phyloP scores from a whole-genome alignment of 2,113 vertebrate genomes.

The Dromaius novaehollandiae region DNA sequence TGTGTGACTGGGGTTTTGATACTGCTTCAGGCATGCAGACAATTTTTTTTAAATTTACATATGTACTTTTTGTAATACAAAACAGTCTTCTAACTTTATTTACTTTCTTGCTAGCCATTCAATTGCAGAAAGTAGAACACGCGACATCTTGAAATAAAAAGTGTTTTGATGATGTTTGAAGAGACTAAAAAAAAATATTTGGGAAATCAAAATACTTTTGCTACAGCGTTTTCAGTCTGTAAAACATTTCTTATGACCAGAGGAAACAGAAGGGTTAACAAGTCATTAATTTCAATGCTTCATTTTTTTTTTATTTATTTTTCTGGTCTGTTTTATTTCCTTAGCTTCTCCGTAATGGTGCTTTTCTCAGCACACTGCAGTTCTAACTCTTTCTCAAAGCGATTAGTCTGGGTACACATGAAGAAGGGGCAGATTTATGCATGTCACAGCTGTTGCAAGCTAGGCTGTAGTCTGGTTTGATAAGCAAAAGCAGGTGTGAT shows the following conservation, averaged over 20 bases:
- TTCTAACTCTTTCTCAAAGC: neutral
- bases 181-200: neutral
- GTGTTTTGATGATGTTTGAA: neutral
- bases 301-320: slow-evolving; percentile 11
- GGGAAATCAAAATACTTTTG: neutral
- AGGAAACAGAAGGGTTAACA: neutral
- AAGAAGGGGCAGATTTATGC: slow-evolving; percentile 57
- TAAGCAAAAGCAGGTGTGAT: slow-evolving; percentile 72
- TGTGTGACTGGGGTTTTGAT: neutral
- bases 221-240: neutral
- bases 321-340: slow-evolving; percentile 26
- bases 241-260: neutral
- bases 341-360: neutral
- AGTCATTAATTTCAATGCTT: neutral
- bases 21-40: neutral
- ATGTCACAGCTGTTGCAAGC: slow-evolving; percentile 64
- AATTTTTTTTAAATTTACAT: neutral
- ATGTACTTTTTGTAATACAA: neutral
- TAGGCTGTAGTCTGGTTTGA: slow-evolving; percentile 50
- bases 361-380: neutral
- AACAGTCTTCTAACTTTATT: neutral
- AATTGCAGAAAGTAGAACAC: neutral
- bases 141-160: neutral
- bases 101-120: neutral
- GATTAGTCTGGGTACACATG: slow-evolving; percentile 25